Percentiles rank a stretch among this genome's conserved stretches.
phyloP scores from a whole-genome alignment of 2,888 invertebrate species.

The Caenorhabditis sp. region DNA sequence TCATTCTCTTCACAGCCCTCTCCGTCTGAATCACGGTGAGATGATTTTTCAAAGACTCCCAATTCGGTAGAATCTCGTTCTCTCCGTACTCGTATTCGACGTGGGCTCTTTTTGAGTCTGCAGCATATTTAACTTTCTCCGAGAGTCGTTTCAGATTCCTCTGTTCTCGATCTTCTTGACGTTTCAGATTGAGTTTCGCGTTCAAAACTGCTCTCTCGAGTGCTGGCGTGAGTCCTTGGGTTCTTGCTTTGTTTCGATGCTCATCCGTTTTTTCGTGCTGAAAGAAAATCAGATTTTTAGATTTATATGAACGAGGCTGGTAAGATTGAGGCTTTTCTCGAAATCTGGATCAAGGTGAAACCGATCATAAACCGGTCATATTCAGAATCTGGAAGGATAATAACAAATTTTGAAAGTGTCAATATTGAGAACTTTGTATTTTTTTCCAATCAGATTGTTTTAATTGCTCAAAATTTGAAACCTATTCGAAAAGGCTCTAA shows the following conservation, averaged over 20 bases:
- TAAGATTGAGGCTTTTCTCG: too few species aligned
- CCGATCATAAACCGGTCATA: too few species aligned
- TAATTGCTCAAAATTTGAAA: too few species aligned
- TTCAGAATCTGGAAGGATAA: too few species aligned
- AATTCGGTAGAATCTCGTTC: constrained; percentile 35
- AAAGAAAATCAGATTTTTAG: too few species aligned
- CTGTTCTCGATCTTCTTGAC: background rate
- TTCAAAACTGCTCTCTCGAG: constrained; percentile 40
- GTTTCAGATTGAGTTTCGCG: constrained; percentile 14
- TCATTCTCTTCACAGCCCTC: background rate
- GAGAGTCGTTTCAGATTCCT: background rate
- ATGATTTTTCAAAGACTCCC: constrained; percentile 9
- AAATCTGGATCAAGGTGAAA: too few species aligned
- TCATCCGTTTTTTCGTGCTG: constrained; percentile 59
- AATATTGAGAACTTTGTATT: too few species aligned
- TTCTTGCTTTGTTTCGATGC: constrained; percentile 39
- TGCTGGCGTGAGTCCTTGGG: constrained; percentile 17
- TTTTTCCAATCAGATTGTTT: too few species aligned
- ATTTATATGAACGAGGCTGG: too few species aligned
- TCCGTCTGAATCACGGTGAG: background rate
- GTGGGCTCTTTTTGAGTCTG: constrained; percentile 12
- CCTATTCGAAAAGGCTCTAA: too few species aligned
- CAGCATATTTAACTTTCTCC: background rate
- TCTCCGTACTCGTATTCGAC: constrained; percentile 56
- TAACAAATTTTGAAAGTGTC: too few species aligned